Conservation (phyloP, 2,888 invertebrate species). For the Mesorhabditis spiculigera region DNA sequence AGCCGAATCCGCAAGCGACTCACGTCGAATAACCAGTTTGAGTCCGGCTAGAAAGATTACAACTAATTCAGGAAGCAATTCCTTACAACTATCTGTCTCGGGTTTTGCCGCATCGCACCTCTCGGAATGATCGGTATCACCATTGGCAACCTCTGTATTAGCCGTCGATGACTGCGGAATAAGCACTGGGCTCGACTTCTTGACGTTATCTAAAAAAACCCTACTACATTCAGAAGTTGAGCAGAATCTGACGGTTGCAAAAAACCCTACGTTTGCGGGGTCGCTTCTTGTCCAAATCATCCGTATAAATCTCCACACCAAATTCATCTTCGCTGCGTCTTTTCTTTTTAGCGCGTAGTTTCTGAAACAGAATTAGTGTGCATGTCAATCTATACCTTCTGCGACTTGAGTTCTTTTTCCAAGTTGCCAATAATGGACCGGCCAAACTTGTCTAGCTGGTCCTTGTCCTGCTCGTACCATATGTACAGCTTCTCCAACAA, state of each 20-base stretch:
- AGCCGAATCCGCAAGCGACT: neutral
- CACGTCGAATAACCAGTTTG: neutral
- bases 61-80: neutral
- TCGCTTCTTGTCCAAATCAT: too few relatives aligned
- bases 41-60: neutral
- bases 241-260: too few relatives aligned
- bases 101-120: neutral
- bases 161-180: too few relatives aligned
- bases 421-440: neutral
- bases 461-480: neutral
- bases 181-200: too few relatives aligned
- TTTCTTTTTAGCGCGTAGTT: neutral
- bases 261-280: too few relatives aligned
- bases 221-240: too few relatives aligned
- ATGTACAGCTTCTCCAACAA: neutral
- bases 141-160: too few relatives aligned
- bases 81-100: neutral
- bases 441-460: neutral
- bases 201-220: too few relatives aligned
- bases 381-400: neutral
- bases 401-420: neutral
- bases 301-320: too few relatives aligned
- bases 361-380: neutral
- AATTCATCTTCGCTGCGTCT: too few relatives aligned
- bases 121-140: neutral